Conservation (phyloP, 2,797 vertebrate species). For the Hippoglossus hippoglossus region DNA sequence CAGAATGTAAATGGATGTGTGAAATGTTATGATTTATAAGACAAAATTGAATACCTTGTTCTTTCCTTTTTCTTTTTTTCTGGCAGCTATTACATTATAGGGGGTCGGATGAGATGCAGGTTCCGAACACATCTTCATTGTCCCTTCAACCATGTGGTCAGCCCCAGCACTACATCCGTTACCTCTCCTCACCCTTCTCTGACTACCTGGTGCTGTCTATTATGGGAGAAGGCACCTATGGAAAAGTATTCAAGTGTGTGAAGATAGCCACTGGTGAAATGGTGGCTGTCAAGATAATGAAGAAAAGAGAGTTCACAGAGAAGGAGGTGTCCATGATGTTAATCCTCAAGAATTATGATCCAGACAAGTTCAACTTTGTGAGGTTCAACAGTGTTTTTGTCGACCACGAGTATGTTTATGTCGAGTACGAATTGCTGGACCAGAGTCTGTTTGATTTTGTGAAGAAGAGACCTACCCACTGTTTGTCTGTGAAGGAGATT, state of each 20-base stretch:
- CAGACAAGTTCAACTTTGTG: conserved; percentile 31
- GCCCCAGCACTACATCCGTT: not conserved
- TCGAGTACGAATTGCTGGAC: conserved; percentile 41
- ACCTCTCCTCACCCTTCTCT: conserved; percentile 3
- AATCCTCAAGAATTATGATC: conserved; percentile 10
- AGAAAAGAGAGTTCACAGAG: not conserved
- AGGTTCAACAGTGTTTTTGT: not conserved
- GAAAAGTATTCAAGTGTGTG: conserved; percentile 23
- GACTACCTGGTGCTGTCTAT: conserved; percentile 4
- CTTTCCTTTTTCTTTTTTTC: too few relatives aligned
- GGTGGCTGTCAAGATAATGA: conserved; percentile 33
- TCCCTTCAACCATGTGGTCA: too few relatives aligned
- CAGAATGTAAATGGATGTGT: too few relatives aligned
- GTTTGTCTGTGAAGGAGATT: conserved; percentile 2
- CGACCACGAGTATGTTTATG: not conserved
- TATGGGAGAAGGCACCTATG: conserved; percentile 6
- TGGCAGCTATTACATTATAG: too few relatives aligned
- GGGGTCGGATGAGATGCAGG: too few relatives aligned
- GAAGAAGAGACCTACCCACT: not conserved
- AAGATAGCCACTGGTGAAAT: conserved; percentile 2
- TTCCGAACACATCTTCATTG: too few relatives aligned
- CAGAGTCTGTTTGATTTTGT: conserved; percentile 14
- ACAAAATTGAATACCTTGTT: too few relatives aligned
- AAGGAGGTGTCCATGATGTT: conserved; percentile 15
- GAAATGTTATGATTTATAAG: too few relatives aligned